Conservation (phyloP, 1,140 invertebrate genomes). For the Drosophila sulfurigaster region DNA sequence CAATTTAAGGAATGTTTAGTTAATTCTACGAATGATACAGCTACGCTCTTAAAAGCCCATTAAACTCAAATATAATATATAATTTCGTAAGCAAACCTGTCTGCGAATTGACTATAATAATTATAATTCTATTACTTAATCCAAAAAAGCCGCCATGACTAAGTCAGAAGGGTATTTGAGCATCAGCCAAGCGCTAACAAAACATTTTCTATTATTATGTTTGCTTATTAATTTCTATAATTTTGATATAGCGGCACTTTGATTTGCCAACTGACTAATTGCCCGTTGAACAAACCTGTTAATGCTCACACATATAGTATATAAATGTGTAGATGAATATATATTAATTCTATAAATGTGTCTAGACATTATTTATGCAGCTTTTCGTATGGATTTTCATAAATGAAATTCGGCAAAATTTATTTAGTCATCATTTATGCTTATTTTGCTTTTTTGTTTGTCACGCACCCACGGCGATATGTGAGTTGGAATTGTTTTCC, state of each 20-base stretch:
- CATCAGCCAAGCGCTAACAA: neutral
- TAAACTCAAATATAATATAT: no score
- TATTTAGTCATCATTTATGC: slow-evolving; percentile 41
- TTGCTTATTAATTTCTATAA: slow-evolving; percentile 19
- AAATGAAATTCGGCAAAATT: slow-evolving; percentile 24
- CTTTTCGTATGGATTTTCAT: slow-evolving; percentile 21
- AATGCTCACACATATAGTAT: slow-evolving; percentile 28
- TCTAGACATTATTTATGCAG: slow-evolving; percentile 27
- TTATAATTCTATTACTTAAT: no score
- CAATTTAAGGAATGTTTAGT: slow-evolving; percentile 2
- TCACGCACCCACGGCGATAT: slow-evolving; percentile 47
- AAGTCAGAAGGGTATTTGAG: neutral
- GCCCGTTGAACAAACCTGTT: slow-evolving; percentile 30
- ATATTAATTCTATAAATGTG: slow-evolving; percentile 37
- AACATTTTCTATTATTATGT: slow-evolving; percentile 12
- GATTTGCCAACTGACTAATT: slow-evolving; percentile 37
- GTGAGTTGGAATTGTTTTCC: slow-evolving; percentile 46
- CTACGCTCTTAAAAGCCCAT: neutral
- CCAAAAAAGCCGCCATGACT: neutral
- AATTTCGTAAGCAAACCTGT: neutral
- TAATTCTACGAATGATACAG: neutral
- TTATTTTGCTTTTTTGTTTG: slow-evolving; percentile 24
- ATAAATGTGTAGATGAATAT: slow-evolving; percentile 9
- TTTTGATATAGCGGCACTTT: slow-evolving; percentile 27
- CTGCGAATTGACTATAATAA: neutral